Evolutionary conservation across 2,888 invertebrate genomes (phyloP).

Genomic region (Alentia gelatinosa): DNA sequence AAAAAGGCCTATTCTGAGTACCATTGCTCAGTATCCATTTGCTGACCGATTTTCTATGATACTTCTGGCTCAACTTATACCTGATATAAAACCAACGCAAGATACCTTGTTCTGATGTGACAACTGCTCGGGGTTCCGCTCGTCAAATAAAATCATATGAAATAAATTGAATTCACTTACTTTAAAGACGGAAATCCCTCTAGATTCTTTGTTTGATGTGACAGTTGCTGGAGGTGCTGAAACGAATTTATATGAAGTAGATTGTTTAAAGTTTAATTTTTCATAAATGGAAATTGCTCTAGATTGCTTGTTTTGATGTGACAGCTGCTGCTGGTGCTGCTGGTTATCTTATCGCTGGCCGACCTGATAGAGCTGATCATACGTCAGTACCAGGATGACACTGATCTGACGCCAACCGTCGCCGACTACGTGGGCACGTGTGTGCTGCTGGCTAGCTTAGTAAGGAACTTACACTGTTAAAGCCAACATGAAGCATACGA

Average conservation of each 20-base stretch:
- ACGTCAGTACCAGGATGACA: neutral
- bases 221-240: neutral
- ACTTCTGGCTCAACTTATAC: too few relatives aligned
- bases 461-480: slow-evolving; percentile 24
- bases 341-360: neutral
- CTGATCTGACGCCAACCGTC: neutral
- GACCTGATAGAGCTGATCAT: slow-evolving; percentile 54
- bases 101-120: too few relatives aligned
- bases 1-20: too few relatives aligned
- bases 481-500: neutral
- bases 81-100: too few relatives aligned
- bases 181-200: neutral
- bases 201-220: neutral
- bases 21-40: too few relatives aligned
- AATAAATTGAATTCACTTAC: neutral
- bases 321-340: slow-evolving; percentile 35
- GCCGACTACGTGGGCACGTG: slow-evolving; percentile 49
- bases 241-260: neutral
- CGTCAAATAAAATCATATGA: too few relatives aligned
- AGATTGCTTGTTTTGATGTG: neutral
- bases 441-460: slow-evolving; percentile 51
- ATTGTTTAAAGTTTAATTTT: neutral
- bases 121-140: too few relatives aligned
- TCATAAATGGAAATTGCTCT: neutral
- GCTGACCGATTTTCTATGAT: too few relatives aligned